A percentile compares a stretch with the other conserved stretches of the same genome.
Evolutionary conservation across 2,888 invertebrate genomes (phyloP).

Genomic region (Patella pellucida): DNA sequence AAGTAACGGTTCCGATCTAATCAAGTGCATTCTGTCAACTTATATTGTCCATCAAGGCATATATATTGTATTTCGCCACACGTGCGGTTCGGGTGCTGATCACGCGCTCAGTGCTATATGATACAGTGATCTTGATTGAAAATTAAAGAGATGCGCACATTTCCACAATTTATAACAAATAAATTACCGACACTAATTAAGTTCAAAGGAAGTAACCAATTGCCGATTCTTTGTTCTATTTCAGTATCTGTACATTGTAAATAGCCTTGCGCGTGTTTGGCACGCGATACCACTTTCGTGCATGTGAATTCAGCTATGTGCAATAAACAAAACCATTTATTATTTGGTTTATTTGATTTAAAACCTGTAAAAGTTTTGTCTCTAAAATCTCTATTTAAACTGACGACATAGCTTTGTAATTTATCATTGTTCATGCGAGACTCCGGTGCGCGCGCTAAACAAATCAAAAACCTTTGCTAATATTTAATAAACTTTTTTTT

Average conservation of each 20-base stretch:
- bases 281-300: slow-evolving; percentile 1
- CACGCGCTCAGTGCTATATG: too few species aligned
- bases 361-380: background rate
- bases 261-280: slow-evolving; percentile 1
- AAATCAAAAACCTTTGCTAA: too few species aligned
- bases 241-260: background rate
- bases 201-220: slow-evolving; percentile 2
- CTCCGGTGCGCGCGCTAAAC: too few species aligned
- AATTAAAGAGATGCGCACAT: slow-evolving; percentile 8
- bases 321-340: slow-evolving; percentile 3
- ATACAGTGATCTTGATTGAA: background rate
- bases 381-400: background rate
- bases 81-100: too few species aligned
- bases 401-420: too few species aligned
- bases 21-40: too few species aligned
- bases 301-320: background rate
- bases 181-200: background rate
- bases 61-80: too few species aligned
- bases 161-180: slow-evolving; percentile 4
- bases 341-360: background rate
- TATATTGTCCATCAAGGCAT: too few species aligned
- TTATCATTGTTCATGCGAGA: too few species aligned
- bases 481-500: too few species aligned
- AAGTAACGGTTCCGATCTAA: too few species aligned
- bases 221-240: background rate